Base-by-base conservation (phyloP, 2,797 vertebrate species). In the Cottoperca gobio region DNA sequence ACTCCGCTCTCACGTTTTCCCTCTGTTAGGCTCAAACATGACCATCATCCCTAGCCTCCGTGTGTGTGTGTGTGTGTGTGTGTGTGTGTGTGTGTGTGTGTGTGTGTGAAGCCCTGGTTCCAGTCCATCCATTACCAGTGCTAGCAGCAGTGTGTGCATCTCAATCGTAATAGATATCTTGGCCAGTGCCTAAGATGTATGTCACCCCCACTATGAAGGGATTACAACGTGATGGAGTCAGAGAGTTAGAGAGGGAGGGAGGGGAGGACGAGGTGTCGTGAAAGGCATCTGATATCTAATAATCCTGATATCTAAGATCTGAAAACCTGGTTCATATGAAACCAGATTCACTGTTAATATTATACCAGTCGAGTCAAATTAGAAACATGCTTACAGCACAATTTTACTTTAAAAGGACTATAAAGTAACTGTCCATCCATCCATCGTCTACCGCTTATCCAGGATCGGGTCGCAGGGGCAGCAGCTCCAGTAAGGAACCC, bases 111-210 rank as follows among this genome's bases (percentile, higher is more conserved):
- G 37, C 46, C 50, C 19, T 84, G 85, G 80, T 84, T 88, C 83
- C 89, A 90, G 86, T 78, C 90, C 83, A 93, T 93, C 90, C 89
- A 94, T 93, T 94, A 89, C 84, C 88, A 92, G 89, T 86, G 90
- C 83, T 83, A 74, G 77, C 74, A 93, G 90, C 87, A 90, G 84
- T 84, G 85, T 89, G 84, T 88, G 87, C 65, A 82, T 91, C 91
- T 93, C 91, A 93, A 93, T 93, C 87, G 94, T 94, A 92, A 94
- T 94, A 89, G 90, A 94, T 94, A 84, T 80, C 39, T 76, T 86
- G 53, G 63, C 84, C 85, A 91, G 88, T 88, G 88, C 80, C 88
- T 92, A 88, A 81, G 87, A 92, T 83, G 85, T 92, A 91, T 90
- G 89, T 93, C 90, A 91, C 91, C 76, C 83, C 81, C 78, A 80